Percentiles rank a stretch among this genome's conserved stretches.
Evolutionary conservation across 2,797 vertebrate species (phyloP).

Genomic region (Mergus octosetaceus): DNA sequence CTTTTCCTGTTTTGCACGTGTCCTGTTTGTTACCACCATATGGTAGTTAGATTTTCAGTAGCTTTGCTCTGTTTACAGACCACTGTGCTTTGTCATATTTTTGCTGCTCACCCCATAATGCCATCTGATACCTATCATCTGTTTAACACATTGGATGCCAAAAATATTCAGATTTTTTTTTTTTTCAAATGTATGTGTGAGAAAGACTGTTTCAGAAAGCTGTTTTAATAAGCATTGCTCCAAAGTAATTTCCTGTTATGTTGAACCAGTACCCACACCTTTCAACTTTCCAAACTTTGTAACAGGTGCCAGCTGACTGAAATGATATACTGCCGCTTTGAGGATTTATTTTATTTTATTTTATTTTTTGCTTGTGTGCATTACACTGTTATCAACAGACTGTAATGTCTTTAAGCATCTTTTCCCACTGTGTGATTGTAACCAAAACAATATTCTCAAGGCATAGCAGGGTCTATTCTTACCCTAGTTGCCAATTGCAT

Average conservation of each 20-base stretch:
- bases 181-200: background rate
- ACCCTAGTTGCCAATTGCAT: background rate
- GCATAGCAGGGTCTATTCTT: background rate
- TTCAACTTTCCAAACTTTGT: background rate
- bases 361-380: background rate
- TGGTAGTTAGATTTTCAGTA: slow-evolving; percentile 14
- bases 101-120: slow-evolving; percentile 27
- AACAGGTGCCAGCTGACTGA: background rate
- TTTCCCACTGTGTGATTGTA: background rate
- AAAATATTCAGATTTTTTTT: slow-evolving; percentile 9
- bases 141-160: slow-evolving; percentile 50
- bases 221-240: slow-evolving; percentile 38
- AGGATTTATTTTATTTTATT: background rate
- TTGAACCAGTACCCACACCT: background rate
- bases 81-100: slow-evolving; percentile 54
- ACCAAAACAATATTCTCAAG: background rate
- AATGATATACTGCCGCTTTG: background rate
- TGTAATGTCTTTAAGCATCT: background rate
- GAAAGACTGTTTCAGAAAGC: slow-evolving; percentile 31
- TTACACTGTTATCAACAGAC: background rate
- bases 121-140: slow-evolving; percentile 53
- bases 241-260: slow-evolving; percentile 46
- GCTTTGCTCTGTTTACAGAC: slow-evolving; percentile 54
- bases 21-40: slow-evolving; percentile 58
- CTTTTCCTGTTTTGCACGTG: slow-evolving; percentile 57